phyloP scores from a whole-genome alignment of 2,888 invertebrate species.

The Gastracanthus pulcherrimus region DNA sequence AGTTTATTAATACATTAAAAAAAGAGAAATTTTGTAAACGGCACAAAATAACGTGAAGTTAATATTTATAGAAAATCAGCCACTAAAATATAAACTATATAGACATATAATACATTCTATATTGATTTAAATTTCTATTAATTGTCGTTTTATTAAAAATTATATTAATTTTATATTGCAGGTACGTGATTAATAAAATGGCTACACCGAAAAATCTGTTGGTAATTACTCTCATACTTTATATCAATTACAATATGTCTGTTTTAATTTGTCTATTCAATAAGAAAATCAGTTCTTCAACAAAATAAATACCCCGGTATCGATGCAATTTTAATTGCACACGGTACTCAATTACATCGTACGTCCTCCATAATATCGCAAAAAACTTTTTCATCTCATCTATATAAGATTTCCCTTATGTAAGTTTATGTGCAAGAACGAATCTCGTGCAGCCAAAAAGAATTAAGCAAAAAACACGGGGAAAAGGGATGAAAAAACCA shows the following conservation, averaged over 20 bases:
- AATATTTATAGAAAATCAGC: no score
- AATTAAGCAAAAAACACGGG: not conserved
- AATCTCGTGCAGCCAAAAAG: conserved; percentile 2
- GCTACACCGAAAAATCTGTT: not conserved
- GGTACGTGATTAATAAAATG: not conserved
- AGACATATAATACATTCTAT: no score
- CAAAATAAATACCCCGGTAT: not conserved
- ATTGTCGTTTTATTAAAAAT: not conserved
- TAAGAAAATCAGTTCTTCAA: not conserved
- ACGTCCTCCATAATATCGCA: not conserved
- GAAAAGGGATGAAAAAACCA: conserved; percentile 12
- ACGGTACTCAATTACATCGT: not conserved
- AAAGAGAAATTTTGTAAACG: no score
- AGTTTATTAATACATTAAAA: no score
- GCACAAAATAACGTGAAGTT: no score
- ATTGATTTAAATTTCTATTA: not conserved
- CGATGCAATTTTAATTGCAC: not conserved
- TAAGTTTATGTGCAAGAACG: not conserved
- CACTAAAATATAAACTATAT: no score
- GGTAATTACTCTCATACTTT: not conserved
- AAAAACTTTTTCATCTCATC: conserved; percentile 7
- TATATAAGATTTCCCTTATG: not conserved
- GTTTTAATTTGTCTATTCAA: not conserved
- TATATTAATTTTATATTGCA: not conserved
- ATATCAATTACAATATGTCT: not conserved